These are phyloP conservation scores for Artibeus lituratus DNA, from an alignment of 2,797 vertebrate species.

Conservation along the genomic window DNA sequence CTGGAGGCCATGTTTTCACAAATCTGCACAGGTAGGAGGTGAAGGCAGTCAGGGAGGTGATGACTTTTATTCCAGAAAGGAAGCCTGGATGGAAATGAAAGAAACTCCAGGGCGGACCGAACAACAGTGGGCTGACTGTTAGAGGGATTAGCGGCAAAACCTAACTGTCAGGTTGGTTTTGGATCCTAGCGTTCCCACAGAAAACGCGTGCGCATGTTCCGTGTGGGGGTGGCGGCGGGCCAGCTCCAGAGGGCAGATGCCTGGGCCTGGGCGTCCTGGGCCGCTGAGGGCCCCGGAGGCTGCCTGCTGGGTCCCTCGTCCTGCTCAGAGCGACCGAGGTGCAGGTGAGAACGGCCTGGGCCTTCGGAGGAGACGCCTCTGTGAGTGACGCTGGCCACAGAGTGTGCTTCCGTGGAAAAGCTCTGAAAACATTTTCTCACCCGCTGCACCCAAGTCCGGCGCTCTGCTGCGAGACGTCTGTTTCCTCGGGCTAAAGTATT, in stretches of 20 bases:
- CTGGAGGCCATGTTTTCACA: background rate
- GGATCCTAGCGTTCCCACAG: background rate
- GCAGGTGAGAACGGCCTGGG: background rate
- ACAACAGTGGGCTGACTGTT: slow-evolving; percentile 33
- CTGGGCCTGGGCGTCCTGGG: no score
- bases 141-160: background rate
- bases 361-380: background rate
- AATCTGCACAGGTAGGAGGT: background rate
- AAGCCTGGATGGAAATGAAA: slow-evolving; percentile 43
- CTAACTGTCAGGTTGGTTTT: slow-evolving; percentile 35
- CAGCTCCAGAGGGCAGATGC: background rate
- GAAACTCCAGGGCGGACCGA: background rate
- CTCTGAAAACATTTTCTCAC: background rate
- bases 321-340: background rate
- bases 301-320: background rate
- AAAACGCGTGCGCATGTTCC: background rate
- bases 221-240: background rate
- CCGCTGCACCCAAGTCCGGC: background rate
- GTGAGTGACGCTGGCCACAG: background rate
- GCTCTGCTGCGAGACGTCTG: background rate
- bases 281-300: background rate
- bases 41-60: slow-evolving; percentile 5
- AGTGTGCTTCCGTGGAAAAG: background rate
- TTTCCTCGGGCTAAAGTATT: background rate
- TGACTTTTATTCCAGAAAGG: background rate